Percentiles rank a stretch among this genome's conserved stretches.
phyloP scores from a whole-genome alignment of 2,888 invertebrate genomes.

The Idaea biselata region DNA sequence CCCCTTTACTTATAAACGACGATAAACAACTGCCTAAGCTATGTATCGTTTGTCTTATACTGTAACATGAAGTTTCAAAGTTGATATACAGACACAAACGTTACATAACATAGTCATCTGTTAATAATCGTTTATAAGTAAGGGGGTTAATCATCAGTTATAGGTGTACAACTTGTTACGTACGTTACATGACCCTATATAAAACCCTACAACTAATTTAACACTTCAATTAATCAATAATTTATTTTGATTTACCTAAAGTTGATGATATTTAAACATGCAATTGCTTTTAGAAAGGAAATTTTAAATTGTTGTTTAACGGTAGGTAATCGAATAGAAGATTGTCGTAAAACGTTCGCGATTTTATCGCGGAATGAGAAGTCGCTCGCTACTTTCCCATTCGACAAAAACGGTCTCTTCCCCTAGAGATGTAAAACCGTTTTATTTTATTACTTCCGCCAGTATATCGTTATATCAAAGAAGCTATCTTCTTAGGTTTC shows the following conservation, averaged over 20 bases:
- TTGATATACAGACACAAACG: no score
- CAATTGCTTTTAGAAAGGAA: not conserved
- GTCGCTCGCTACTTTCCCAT: constrained; percentile 77
- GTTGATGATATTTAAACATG: not conserved
- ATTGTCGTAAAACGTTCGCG: constrained; percentile 79
- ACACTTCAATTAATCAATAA: not conserved
- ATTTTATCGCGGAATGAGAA: constrained; percentile 79
- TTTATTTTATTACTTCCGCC: constrained; percentile 80
- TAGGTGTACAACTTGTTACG: no score
- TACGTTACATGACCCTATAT: no score
- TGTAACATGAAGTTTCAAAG: no score
- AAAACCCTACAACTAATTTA: no score
- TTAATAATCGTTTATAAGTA: no score
- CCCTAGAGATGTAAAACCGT: constrained; percentile 79
- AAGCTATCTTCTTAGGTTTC: constrained; percentile 55
- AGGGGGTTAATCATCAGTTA: no score
- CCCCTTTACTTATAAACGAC: no score
- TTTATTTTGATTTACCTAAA: not conserved
- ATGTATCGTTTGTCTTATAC: no score
- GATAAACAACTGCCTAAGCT: no score
- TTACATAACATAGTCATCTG: no score
- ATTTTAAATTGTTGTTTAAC: constrained; percentile 72
- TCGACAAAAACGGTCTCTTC: constrained; percentile 77
- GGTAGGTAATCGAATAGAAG: constrained; percentile 76
- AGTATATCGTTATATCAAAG: constrained; percentile 74